Evolutionary conservation across 2,113 vertebrate genomes (phyloP).

Genomic region (Dermatemys mawii): DNA sequence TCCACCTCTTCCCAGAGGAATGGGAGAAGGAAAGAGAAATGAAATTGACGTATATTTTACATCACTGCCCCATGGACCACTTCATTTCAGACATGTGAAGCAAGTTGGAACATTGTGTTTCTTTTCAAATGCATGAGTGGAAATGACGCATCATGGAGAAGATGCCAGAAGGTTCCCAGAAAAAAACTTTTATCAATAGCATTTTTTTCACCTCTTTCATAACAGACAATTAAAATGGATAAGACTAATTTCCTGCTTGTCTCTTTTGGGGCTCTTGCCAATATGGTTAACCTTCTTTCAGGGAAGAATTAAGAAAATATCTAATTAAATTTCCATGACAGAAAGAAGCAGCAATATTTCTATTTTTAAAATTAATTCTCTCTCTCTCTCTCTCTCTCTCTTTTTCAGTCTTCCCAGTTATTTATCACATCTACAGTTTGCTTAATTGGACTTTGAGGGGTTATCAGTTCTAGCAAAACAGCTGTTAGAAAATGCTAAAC

Average conservation of each 20-base stretch:
- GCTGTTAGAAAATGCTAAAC: neutral
- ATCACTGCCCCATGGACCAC: neutral
- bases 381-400: neutral
- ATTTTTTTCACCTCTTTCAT: neutral
- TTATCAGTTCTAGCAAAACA: conserved; percentile 15
- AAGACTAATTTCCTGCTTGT: neutral
- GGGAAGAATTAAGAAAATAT: neutral
- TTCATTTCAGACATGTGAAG: rapidly evolving
- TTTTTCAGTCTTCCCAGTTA: neutral
- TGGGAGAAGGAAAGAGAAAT: neutral
- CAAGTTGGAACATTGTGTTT: neutral
- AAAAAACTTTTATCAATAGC: neutral
- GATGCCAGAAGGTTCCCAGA: neutral
- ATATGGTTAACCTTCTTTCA: neutral
- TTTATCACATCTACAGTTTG: conserved; percentile 14
- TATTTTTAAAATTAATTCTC: neutral
- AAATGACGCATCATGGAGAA: neutral
- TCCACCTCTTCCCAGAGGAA: neutral
- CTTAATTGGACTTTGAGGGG: neutral
- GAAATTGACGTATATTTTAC: neutral
- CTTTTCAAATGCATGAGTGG: neutral
- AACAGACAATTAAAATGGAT: neutral
- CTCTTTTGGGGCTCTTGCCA: neutral
- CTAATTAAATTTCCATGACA: conserved; percentile 3
- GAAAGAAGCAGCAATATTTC: neutral